Evolutionary conservation across 2,113 vertebrate genomes (phyloP), one percentile per base, ranked within the genome.

Genomic region (Haemorhous mexicanus): DNA sequence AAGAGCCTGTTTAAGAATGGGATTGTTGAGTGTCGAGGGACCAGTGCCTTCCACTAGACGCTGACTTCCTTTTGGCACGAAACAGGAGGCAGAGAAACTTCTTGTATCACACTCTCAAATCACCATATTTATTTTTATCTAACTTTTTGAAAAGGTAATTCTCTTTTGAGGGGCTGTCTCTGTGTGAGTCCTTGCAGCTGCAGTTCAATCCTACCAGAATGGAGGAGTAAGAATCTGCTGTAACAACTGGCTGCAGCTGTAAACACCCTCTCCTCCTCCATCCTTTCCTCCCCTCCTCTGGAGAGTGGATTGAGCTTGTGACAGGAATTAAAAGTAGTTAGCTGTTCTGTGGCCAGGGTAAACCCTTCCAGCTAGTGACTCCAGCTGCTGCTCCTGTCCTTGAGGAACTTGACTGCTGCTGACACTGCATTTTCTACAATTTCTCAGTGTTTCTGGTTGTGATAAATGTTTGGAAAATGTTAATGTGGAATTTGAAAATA

Each of bases 231-330:
- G 47, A 84, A 70, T 52, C 62, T 74, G 52, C 56, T 90, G 78
- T 84, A 89, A 89, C 61, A 84, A 41, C 64, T 82, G 50, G n/a
- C 24, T 94, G 68, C 76, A 95, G 72, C 68, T 94, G 77, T 78
- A 66, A 87, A 69, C 47, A 74, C 28, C 32, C 3, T 0, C 56
- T 82, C 77, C 53, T 20, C 69, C 52, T 82, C 26, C 74, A 68
- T 43, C 70, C 44, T 78, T 72, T 84, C 35, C 58, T 88, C 44
- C 63, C 10, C 70, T 89, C n/a, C 68, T 94, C 33, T 90, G 70
- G n/a, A 68, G 39, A 68, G 35, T 30, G 44, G 27, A 35, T 44
- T 73, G 49, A 76, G 63, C 10, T 80, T 23, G 56, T 69, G 41
- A 52, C 27, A 80, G 44, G 33, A 79, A 28, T 85, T 83, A 64